Evolutionary conservation across 2,797 vertebrate species (phyloP).

Genomic region (Enoplosus armatus): DNA sequence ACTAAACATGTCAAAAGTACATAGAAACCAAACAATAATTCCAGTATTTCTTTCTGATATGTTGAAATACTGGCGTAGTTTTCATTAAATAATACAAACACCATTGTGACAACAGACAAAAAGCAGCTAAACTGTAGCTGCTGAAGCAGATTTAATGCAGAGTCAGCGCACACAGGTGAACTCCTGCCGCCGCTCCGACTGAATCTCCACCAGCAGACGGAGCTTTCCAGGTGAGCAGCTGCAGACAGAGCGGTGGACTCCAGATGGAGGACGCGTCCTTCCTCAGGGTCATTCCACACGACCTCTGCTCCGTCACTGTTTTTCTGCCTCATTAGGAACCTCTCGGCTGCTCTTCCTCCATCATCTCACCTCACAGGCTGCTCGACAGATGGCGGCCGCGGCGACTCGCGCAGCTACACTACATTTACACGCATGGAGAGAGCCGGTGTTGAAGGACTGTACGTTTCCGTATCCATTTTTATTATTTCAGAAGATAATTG

Average conservation of each 20-base stretch:
- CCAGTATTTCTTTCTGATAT: no score
- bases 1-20: no score
- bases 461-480: constrained; percentile 5
- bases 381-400: constrained; percentile 49
- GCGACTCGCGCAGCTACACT: background rate
- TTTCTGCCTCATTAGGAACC: constrained; percentile 74
- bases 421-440: constrained; percentile 19
- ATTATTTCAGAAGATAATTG: constrained; percentile 31
- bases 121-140: no score
- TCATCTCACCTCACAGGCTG: constrained; percentile 47
- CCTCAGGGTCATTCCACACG: constrained; percentile 55
- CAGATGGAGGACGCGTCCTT: constrained; percentile 70
- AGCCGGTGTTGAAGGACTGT: background rate
- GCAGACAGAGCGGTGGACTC: constrained; percentile 41
- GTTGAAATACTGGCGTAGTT: background rate
- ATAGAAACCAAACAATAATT: no score
- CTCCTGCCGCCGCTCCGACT: background rate
- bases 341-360: constrained; percentile 37
- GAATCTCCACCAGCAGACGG: constrained; percentile 16
- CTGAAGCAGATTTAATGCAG: background rate
- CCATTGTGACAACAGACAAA: background rate
- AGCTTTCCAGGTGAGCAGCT: constrained; percentile 64
- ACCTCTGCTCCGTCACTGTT: constrained; percentile 64
- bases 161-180: constrained; percentile 25
- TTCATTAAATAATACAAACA: background rate